Evolutionary conservation across 2,888 invertebrate species (phyloP).

Genomic region (Leptopilina syphax): DNA sequence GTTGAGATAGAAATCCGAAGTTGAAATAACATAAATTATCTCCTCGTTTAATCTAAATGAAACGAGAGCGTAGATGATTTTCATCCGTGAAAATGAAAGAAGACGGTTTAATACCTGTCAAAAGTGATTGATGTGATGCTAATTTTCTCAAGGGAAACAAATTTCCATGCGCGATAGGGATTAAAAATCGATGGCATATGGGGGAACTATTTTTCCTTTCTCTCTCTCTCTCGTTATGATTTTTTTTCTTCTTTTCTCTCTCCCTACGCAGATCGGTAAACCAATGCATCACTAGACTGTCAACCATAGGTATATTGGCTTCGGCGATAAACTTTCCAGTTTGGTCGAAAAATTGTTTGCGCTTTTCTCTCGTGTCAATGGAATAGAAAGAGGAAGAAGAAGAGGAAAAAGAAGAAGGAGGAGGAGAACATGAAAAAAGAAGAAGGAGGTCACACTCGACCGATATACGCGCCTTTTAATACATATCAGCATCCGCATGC

Average conservation of each 20-base stretch:
- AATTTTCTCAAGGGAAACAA: conserved; percentile 27
- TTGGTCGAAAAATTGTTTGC: conserved; percentile 37
- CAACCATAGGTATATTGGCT: conserved; percentile 62
- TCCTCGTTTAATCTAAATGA: neutral
- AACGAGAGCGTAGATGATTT: neutral
- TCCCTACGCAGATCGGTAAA: conserved; percentile 65
- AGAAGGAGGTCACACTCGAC: conserved; percentile 43
- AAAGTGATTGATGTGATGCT: conserved; percentile 25
- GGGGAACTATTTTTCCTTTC: neutral
- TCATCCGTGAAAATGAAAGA: neutral
- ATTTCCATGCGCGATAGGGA: conserved; percentile 16
- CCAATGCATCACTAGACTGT: conserved; percentile 70
- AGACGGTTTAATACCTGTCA: conserved; percentile 29
- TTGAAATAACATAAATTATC: neutral
- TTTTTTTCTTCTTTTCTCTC: neutral
- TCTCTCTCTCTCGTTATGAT: too few species aligned
- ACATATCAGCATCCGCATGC: conserved; percentile 37
- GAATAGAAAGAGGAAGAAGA: conserved; percentile 43
- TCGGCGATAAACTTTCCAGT: conserved; percentile 66
- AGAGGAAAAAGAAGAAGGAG: conserved; percentile 26
- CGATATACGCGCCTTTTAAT: conserved; percentile 47
- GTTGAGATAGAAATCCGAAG: too few species aligned
- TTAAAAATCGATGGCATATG: conserved; percentile 1
- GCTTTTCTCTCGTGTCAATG: too few species aligned
- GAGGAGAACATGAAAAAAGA: conserved; percentile 48